Percentiles rank a stretch among this genome's conserved stretches.
phyloP scores from a whole-genome alignment of 2,888 invertebrate genomes.

The Loripinus fragilis region DNA sequence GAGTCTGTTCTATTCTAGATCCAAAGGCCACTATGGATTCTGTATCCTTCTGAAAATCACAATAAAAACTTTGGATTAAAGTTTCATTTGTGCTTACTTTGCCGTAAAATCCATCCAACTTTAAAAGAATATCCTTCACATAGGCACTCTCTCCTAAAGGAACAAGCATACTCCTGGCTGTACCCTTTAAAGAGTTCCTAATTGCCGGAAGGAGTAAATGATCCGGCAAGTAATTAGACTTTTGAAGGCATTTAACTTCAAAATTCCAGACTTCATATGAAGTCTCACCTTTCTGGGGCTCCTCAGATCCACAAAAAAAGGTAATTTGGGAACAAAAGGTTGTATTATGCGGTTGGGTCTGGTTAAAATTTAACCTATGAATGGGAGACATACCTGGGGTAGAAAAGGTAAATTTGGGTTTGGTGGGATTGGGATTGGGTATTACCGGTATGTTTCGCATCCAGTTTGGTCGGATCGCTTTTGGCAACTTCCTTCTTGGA shows the following conservation, averaged over 20 bases:
- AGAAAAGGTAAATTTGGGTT: neutral
- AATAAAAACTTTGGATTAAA: slow-evolving; percentile 42
- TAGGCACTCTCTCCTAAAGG: slow-evolving; percentile 37
- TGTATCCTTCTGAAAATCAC: slow-evolving; percentile 25
- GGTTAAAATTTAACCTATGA: neutral
- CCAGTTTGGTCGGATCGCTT: no score
- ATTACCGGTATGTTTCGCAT: neutral
- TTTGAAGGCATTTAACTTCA: slow-evolving; percentile 26
- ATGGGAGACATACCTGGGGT: neutral
- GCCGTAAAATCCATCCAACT: slow-evolving; percentile 30
- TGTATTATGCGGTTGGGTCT: neutral
- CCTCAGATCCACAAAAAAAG: slow-evolving; percentile 36
- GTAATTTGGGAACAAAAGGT: slow-evolving; percentile 28
- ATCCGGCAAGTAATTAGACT: no score
- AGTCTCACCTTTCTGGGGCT: slow-evolving; percentile 39
- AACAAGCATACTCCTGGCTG: slow-evolving; percentile 32
- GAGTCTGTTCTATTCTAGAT: slow-evolving; percentile 35
- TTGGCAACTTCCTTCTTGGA: no score
- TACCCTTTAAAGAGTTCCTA: slow-evolving; percentile 36
- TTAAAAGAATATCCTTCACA: slow-evolving; percentile 25
- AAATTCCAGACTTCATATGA: slow-evolving; percentile 34
- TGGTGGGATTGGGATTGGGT: no score
- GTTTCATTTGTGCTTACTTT: slow-evolving; percentile 36
- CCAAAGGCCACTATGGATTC: slow-evolving; percentile 41
- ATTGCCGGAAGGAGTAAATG: slow-evolving; percentile 24